Percentiles rank a stretch among this genome's conserved stretches.
Conservation (phyloP, 2,888 invertebrate genomes). For the Andrena camellia region DNA sequence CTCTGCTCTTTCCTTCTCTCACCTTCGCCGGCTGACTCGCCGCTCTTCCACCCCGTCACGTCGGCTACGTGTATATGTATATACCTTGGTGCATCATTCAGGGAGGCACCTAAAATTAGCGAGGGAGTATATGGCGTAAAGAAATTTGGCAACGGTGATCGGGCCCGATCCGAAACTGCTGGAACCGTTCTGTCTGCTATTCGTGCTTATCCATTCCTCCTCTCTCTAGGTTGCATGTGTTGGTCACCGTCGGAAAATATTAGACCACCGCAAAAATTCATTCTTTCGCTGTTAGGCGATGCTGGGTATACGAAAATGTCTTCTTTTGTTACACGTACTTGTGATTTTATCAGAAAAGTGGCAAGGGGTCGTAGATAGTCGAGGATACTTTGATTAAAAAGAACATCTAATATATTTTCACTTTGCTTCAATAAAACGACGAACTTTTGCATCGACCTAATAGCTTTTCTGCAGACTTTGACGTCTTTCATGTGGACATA, state of each 20-base stretch:
- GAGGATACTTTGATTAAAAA: no score
- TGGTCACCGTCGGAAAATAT: neutral
- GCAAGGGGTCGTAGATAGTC: no score
- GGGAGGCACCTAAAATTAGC: slow-evolving; percentile 75
- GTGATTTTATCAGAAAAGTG: no score
- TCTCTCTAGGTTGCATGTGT: neutral
- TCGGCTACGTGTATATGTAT: slow-evolving; percentile 20
- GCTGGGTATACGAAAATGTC: no score
- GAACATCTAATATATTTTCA: no score
- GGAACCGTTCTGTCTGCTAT: neutral
- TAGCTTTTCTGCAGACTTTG: no score
- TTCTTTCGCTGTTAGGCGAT: no score
- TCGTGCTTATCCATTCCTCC: neutral
- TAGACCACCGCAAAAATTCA: no score
- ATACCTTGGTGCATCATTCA: slow-evolving; percentile 64
- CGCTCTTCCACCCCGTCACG: slow-evolving; percentile 52
- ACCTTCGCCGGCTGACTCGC: slow-evolving; percentile 10
- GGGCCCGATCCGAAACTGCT: slow-evolving; percentile 28
- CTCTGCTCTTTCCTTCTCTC: slow-evolving; percentile 31
- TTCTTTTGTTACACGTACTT: no score
- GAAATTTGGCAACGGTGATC: slow-evolving; percentile 70
- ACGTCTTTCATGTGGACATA: no score
- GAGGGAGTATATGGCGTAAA: slow-evolving; percentile 68
- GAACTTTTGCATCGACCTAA: no score
- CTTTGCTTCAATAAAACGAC: no score